Percentiles rank a stretch among this genome's conserved stretches.
These are phyloP conservation scores for Lasioglossum marginatum DNA, from an alignment of 2,888 invertebrate genomes.

Conservation along the genomic window DNA sequence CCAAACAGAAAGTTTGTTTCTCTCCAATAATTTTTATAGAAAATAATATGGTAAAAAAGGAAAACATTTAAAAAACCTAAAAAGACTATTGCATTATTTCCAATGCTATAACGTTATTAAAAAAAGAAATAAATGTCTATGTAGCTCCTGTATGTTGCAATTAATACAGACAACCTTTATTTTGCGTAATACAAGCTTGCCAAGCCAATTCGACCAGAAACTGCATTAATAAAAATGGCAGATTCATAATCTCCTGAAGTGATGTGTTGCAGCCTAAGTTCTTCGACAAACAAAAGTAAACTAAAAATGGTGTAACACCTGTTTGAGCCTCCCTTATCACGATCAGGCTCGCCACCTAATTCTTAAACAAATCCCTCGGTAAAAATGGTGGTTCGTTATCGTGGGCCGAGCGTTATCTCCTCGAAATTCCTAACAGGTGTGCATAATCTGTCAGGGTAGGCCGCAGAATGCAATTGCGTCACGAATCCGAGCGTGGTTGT, in stretches of 20 bases:
- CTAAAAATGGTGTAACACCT: neutral
- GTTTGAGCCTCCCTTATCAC: neutral
- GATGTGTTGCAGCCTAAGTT: neutral
- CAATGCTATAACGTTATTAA: no score
- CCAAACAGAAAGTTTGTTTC: no score
- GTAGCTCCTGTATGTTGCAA: no score
- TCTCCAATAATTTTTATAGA: no score
- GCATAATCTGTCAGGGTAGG: neutral
- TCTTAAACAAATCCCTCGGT: slow-evolving; percentile 8
- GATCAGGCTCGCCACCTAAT: neutral
- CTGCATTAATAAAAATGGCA: neutral
- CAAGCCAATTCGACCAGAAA: no score
- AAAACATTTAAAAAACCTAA: no score
- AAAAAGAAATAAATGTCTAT: no score
- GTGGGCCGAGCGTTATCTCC: slow-evolving; percentile 5
- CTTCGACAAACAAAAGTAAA: neutral
- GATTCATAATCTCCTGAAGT: neutral
- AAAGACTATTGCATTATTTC: no score
- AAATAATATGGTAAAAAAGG: no score
- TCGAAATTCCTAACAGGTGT: slow-evolving; percentile 22
- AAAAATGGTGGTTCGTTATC: neutral
- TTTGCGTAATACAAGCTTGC: no score
- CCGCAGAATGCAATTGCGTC: neutral
- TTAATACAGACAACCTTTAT: no score
- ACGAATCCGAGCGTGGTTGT: slow-evolving; percentile 22